These are phyloP conservation scores for Rhinoptilus africanus DNA, from an alignment of 2,113 vertebrate species.

Conservation along the genomic window DNA sequence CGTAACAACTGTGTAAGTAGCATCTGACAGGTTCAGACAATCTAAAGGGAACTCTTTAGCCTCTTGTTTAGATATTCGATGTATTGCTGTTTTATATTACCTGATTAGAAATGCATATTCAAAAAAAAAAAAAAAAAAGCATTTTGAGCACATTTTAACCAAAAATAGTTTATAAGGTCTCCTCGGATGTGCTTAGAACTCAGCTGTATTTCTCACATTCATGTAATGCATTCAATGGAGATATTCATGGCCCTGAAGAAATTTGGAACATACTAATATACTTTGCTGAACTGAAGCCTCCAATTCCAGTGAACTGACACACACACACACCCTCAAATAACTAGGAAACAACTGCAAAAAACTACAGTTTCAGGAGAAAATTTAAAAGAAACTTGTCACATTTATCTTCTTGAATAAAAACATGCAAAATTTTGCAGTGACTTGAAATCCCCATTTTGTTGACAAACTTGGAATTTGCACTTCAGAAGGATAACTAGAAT, in stretches of 20 bases:
- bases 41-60: background rate
- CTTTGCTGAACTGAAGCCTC: background rate
- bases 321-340: fast-evolving
- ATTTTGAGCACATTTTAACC: background rate
- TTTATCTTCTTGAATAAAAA: background rate
- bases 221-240: background rate
- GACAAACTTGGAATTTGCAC: background rate
- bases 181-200: background rate
- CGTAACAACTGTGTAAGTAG: background rate
- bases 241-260: background rate
- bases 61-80: background rate
- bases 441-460: background rate
- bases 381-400: background rate
- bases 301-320: background rate
- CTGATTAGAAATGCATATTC: background rate
- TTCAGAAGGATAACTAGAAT: background rate
- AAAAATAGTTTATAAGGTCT: background rate
- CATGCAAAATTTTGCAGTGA: background rate
- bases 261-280: background rate
- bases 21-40: background rate
- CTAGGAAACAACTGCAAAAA: background rate
- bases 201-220: background rate
- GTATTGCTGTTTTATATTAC: background rate
- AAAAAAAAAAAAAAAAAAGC: background rate
- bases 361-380: background rate